phyloP scores from a whole-genome alignment of 2,797 vertebrate genomes.

The Pipistrellus nathusii region DNA sequence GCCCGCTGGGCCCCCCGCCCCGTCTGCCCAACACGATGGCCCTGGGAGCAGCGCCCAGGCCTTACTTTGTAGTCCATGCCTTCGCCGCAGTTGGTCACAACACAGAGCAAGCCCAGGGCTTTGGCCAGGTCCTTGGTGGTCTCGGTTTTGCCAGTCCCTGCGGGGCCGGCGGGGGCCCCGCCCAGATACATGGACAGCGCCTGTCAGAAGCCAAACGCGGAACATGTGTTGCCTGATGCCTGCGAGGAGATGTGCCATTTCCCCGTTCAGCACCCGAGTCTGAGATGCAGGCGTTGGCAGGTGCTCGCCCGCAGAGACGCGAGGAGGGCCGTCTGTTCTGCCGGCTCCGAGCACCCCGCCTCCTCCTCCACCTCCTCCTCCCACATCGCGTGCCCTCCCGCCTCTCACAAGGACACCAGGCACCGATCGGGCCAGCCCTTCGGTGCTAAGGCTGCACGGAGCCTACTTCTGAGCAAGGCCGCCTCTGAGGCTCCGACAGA shows the following conservation, averaged over 20 bases:
- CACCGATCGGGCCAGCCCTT: background rate
- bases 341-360: background rate
- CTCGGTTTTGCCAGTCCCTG: constrained; percentile 98
- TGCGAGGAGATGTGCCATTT: background rate
- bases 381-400: background rate
- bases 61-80: constrained; percentile 98
- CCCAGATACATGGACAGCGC: constrained; percentile 99
- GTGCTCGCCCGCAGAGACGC: background rate
- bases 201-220: constrained; percentile 84
- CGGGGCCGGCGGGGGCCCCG: constrained; percentile 96
- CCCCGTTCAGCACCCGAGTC: background rate
- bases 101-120: constrained; percentile 96
- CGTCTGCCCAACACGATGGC: accelerated
- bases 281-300: background rate
- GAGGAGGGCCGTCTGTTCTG: background rate
- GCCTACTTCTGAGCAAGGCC: background rate
- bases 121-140: constrained; percentile 99
- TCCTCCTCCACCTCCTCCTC: background rate
- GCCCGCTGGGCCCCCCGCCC: accelerated
- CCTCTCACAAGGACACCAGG: background rate
- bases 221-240: background rate
- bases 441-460: background rate
- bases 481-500: accelerated
- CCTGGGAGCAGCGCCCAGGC: background rate
- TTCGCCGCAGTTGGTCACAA: constrained; percentile 99